Base-by-base conservation (phyloP, 2,113 vertebrate genomes). In the Saimiri boliviensis region DNA sequence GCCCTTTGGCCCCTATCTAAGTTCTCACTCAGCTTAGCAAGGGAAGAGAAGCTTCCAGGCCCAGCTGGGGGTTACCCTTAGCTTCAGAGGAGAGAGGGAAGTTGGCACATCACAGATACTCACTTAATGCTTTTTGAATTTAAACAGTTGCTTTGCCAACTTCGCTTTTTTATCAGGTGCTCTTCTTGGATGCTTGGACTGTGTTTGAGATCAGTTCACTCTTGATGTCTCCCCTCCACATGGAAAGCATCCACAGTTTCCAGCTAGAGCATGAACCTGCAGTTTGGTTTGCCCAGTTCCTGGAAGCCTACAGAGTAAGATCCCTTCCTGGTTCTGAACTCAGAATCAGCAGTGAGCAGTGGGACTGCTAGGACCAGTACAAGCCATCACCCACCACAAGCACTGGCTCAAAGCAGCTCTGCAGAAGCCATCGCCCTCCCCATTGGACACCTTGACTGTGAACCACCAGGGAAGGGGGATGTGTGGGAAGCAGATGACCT, bases 371-470 rank as follows among this genome's bases (percentile, higher is more conserved):
- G 66, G 54, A 21, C 21, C 27, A 49, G 47, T 86, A 68, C 45
- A 30, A 56, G 30, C 71, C 2, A 27, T 70, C 20, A 93, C 58
- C 21, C 6, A 35, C 14, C 1, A 4, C 49, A 35, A 16, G 40
- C 35, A 30, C 13, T 27, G 70, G 49, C 68, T 19, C 0, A 5
- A 40, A 77, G 32, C 19, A 35, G 7, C 25, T 88, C 79, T 20
- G 40, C 35, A 74, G 20, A 42, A 30, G 21, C 35, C 6, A 0
- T 49, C 4, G 0, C 1, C 8, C 3, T 21, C 87, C 13, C 47
- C 25, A 12, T 14, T 20, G 83, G 25, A 35, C 2, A 17, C 27
- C 32, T 66, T 10, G 56, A 12, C 56, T 42, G 32, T 58, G 45
- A 66, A 58, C 74, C 56, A 6, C 40, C 8, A 1, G 42, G 45